A percentile compares a stretch with the other conserved stretches of the same genome.
phyloP scores from a whole-genome alignment of 2,888 invertebrate species.

The Chrysolina haemoptera region DNA sequence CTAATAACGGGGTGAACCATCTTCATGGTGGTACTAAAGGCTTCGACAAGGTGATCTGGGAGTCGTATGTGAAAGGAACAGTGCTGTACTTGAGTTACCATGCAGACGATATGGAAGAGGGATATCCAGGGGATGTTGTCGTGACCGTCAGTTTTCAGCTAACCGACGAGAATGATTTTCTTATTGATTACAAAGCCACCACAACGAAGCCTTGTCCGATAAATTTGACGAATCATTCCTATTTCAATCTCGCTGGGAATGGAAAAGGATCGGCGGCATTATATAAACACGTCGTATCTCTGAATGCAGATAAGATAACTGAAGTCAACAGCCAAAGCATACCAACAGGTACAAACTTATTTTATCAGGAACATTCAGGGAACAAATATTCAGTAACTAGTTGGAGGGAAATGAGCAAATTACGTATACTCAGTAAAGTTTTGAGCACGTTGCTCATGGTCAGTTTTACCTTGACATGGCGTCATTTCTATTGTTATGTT shows the following conservation, averaged over 20 bases:
- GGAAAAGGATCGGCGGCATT: constrained; percentile 78
- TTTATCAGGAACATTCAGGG: not conserved
- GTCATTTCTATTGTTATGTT: too few relatives aligned
- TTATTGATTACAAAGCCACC: constrained; percentile 83
- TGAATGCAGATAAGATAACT: constrained; percentile 86
- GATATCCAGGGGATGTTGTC: constrained; percentile 88
- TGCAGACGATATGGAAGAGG: constrained; percentile 87
- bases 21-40: constrained; percentile 90
- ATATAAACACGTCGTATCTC: constrained; percentile 79
- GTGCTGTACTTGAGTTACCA: constrained; percentile 82
- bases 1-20: constrained; percentile 80
- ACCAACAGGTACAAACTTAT: constrained; percentile 75
- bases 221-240: constrained; percentile 90
- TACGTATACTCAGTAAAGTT: too few relatives aligned
- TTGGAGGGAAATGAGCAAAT: too few relatives aligned
- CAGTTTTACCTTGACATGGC: too few relatives aligned
- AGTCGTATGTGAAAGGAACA: constrained; percentile 60
- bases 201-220: constrained; percentile 86
- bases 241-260: constrained; percentile 94
- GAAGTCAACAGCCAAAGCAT: constrained; percentile 79
- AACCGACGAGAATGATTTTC: constrained; percentile 81
- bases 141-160: constrained; percentile 81
- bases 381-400: too few relatives aligned
- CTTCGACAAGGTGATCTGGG: constrained; percentile 78
- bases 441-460: too few relatives aligned